Evolutionary conservation across 1,140 invertebrate species (phyloP).

Genomic region (Eriocheir sinensis): DNA sequence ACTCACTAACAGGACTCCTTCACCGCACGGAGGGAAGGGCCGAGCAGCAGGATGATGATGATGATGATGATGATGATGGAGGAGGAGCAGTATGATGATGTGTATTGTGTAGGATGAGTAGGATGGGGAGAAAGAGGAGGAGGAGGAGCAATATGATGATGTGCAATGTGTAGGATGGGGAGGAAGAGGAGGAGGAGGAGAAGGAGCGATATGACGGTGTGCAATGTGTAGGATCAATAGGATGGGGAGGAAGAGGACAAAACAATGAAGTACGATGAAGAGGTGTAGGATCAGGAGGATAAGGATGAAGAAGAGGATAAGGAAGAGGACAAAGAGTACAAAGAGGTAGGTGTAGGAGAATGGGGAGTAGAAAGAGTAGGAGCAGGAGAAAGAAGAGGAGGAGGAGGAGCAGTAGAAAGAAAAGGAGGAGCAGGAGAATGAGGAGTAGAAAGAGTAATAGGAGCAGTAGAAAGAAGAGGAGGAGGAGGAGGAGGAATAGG

Average conservation of each 20-base stretch:
- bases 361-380: background rate
- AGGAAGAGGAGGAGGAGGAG: background rate
- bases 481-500: too few relatives aligned
- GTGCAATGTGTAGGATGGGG: too few relatives aligned
- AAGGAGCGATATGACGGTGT: too few relatives aligned
- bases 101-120: background rate
- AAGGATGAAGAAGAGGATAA: background rate
- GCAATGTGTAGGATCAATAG: background rate
- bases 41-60: background rate
- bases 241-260: background rate
- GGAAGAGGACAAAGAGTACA: background rate
- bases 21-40: background rate
- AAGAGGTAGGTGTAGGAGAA: background rate
- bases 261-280: too few relatives aligned
- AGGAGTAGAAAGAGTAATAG: too few relatives aligned
- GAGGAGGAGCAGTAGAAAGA: background rate
- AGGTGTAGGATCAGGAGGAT: background rate
- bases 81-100: background rate
- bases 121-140: background rate
- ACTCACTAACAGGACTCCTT: conserved; percentile 20
- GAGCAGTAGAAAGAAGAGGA: too few relatives aligned
- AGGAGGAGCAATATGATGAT: background rate
- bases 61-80: background rate
- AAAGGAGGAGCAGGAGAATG: background rate
- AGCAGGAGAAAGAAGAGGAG: background rate